Conservation (phyloP, 2,888 invertebrate genomes). For the Platycnemis pennipes region DNA sequence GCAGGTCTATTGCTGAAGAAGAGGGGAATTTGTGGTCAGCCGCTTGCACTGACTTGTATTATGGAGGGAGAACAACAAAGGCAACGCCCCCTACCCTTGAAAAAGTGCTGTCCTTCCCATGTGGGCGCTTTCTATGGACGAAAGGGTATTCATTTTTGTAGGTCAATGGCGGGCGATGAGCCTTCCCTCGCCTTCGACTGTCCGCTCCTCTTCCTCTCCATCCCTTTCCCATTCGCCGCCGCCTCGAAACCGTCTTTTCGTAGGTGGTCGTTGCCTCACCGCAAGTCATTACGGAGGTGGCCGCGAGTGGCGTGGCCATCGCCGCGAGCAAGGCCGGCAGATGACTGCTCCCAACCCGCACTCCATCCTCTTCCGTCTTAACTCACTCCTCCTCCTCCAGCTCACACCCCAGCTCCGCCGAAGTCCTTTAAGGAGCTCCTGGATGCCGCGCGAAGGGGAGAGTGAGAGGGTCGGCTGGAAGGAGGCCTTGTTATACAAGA, state of each 20-base stretch:
- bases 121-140: neutral
- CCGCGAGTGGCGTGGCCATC: conserved; percentile 42
- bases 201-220: neutral
- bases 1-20: neutral
- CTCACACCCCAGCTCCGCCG: neutral
- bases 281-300: conserved; percentile 50
- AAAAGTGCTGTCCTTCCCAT: neutral
- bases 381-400: neutral
- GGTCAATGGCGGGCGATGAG: conserved; percentile 62
- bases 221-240: neutral
- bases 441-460: conserved; percentile 47
- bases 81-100: neutral
- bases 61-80: neutral
- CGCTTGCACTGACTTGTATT: neutral
- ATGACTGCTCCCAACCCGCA: conserved; percentile 9
- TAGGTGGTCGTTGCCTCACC: conserved; percentile 56
- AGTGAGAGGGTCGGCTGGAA: neutral
- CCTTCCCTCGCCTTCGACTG: neutral
- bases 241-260: neutral
- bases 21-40: neutral
- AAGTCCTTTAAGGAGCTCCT: neutral
- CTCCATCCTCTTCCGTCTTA: neutral
- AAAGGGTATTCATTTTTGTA: conserved; percentile 50
- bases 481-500: neutral
- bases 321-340: conserved; percentile 59